Evolutionary conservation across 2,888 invertebrate genomes (phyloP).

Genomic region (Eumerus sabulonum): DNA sequence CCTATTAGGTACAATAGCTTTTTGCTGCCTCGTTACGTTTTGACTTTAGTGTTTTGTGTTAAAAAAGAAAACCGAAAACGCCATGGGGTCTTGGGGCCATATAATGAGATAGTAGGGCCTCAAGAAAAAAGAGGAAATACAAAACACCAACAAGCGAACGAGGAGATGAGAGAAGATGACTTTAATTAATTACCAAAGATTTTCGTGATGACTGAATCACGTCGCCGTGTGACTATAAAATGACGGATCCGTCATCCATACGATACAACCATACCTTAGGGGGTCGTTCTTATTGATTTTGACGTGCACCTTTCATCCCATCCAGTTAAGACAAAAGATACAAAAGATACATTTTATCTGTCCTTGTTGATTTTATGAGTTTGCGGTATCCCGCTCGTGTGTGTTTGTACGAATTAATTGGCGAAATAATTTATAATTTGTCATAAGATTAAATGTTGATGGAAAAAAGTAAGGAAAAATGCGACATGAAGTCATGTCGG

Average conservation of each 20-base stretch:
- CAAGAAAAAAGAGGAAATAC: too few species aligned
- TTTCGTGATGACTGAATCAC: slow-evolving; percentile 67
- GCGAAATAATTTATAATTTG: slow-evolving; percentile 65
- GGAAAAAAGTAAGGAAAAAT: slow-evolving; percentile 50
- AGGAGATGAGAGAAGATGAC: slow-evolving; percentile 13
- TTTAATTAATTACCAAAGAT: slow-evolving; percentile 64
- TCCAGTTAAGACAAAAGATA: slow-evolving; percentile 17
- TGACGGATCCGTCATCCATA: slow-evolving; percentile 60
- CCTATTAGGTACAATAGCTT: too few species aligned
- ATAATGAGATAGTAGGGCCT: too few species aligned
- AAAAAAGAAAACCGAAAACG: slow-evolving; percentile 15
- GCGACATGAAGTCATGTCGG: slow-evolving; percentile 53
- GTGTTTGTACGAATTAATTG: slow-evolving; percentile 62
- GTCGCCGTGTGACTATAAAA: slow-evolving; percentile 62
- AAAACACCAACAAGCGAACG: too few species aligned
- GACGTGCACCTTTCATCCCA: too few species aligned
- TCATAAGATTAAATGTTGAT: slow-evolving; percentile 51
- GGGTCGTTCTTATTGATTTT: slow-evolving; percentile 60
- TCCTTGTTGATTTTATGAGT: background rate
- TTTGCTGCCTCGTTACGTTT: too few species aligned
- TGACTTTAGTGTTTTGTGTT: slow-evolving; percentile 30
- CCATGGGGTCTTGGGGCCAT: background rate
- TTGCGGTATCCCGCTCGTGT: slow-evolving; percentile 29
- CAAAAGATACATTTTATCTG: slow-evolving; percentile 21
- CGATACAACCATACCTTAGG: slow-evolving; percentile 47